These are phyloP conservation scores for Penelope pileata DNA, from an alignment of 2,113 vertebrate species.

Conservation along the genomic window DNA sequence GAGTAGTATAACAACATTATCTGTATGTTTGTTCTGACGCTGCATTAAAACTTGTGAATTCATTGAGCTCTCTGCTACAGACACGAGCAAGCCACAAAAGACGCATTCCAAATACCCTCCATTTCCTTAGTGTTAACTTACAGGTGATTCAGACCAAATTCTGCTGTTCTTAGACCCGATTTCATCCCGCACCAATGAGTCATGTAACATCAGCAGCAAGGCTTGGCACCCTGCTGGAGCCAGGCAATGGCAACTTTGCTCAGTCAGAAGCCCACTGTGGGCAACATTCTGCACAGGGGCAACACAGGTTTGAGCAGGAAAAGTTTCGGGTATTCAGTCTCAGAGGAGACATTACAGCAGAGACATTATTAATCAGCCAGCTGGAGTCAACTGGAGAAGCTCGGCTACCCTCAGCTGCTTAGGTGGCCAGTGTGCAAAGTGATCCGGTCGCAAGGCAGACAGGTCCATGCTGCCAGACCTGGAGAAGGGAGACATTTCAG, in stretches of 20 bases:
- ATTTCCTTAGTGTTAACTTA: neutral
- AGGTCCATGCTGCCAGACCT: neutral
- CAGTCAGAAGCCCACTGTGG: fast-evolving
- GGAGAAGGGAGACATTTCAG: neutral
- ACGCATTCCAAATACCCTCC: neutral
- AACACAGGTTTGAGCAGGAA: neutral
- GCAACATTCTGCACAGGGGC: neutral
- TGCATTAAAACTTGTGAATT: conserved; percentile 13
- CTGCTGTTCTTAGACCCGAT: neutral
- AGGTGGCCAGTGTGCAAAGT: neutral
- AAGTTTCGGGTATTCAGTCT: neutral
- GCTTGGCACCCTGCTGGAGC: neutral
- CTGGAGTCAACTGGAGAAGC: neutral
- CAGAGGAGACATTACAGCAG: neutral
- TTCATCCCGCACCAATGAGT: neutral
- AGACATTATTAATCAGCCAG: neutral
- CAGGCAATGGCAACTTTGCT: fast-evolving
- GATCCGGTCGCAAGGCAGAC: neutral
- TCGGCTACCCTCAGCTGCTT: neutral
- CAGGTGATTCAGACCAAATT: neutral
- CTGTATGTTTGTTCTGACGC: conserved; percentile 30
- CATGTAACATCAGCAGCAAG: neutral
- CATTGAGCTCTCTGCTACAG: neutral
- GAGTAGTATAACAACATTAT: neutral
- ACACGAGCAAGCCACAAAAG: neutral